Percentiles rank a stretch among this genome's conserved stretches.
Evolutionary conservation across 2,113 vertebrate genomes (phyloP).

Genomic region (Piaya cayana): DNA sequence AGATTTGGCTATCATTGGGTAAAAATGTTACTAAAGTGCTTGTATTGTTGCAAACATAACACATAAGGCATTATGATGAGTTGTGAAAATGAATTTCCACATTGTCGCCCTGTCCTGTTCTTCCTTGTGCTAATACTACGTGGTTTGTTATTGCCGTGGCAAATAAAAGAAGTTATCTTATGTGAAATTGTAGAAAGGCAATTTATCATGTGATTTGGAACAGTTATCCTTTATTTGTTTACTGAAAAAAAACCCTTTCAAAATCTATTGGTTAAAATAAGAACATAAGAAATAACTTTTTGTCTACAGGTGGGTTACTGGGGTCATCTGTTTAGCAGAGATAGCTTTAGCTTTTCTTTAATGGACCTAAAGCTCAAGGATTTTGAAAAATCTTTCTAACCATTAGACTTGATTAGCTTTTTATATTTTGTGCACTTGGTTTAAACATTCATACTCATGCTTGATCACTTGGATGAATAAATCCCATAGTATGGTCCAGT

Average conservation of each 20-base stretch:
- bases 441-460: neutral
- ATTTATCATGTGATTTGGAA: neutral
- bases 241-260: neutral
- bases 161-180: neutral
- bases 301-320: neutral
- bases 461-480: neutral
- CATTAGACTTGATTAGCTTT: neutral
- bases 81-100: neutral
- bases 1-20: neutral
- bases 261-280: neutral
- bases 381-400: neutral
- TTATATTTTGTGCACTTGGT: neutral
- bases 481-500: neutral
- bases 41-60: neutral
- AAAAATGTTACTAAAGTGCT: rapidly evolving
- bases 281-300: neutral
- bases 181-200: neutral
- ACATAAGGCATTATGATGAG: neutral
- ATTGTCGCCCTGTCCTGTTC: neutral
- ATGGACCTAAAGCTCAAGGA: rapidly evolving
- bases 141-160: neutral
- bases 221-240: neutral
- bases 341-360: neutral
- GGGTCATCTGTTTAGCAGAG: neutral
- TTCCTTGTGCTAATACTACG: neutral